Base-by-base conservation (phyloP, 2,888 invertebrate species). In the Arctia plantaginis region DNA sequence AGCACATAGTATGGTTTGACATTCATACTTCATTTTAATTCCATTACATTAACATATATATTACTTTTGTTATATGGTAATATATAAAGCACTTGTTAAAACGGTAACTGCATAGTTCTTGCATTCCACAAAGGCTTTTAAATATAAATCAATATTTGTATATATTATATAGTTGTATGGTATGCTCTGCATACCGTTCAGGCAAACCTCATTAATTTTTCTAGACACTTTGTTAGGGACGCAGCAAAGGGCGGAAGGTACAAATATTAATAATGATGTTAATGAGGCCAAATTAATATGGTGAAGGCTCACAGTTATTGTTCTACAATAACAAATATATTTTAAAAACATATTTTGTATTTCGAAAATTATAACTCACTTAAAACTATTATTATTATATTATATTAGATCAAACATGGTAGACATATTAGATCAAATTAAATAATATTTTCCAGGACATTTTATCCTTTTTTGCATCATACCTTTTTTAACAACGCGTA, bases 1-100 rank as follows among this genome's bases (percentile, higher is more conserved):
- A 51, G 1, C 8, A 51, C 18, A 51, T n/a, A 41, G 10, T 8
- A 35, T 6, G n/a, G 13, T 13, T 27, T 74, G 69, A 79, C 85
- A 77, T 78, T 75, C 76, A 77, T 74, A 76, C 74, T 78, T 74
- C 77, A 78, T 76, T 66, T 33, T 69, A 69, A 72, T 66, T 69
- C 59, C 33, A 70, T 69, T 75, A 66, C 10, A 3, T 27, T 27
- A n/a, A 44, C 7, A 18, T 33, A 8, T 41, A 23, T 1, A 41
- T 66, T 35, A 35, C 35, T 35, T 35, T 44, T 27, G 10, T 30
- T 13, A n/a, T 41, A 0, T 67, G 27, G 7, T 20, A 67, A 67
- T 66, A 51, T 51, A 12, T 39, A 55, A 30, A 30, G 27, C 1
- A 7, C 15, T 62, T 15, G 27, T 12, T 59, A 12, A 15, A 30